phyloP scores from a whole-genome alignment of 2,888 invertebrate genomes.

The Penaeus monodon region DNA sequence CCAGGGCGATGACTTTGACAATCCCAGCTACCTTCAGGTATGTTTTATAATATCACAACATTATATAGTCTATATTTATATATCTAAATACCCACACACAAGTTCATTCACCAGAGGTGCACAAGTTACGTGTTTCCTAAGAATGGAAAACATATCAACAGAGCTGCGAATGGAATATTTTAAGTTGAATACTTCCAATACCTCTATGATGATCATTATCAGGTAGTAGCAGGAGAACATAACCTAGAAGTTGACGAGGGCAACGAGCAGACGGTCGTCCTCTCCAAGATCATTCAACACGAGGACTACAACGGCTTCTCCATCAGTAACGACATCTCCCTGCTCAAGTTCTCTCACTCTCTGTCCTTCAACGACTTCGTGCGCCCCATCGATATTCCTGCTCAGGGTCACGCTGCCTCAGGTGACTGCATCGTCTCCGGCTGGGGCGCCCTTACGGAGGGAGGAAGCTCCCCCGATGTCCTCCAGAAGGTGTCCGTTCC shows the following conservation, averaged over 20 bases:
- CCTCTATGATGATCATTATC: background rate
- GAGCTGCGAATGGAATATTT: background rate
- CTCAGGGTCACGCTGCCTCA: conserved; percentile 43
- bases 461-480: conserved; percentile 28
- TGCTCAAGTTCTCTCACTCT: conserved; percentile 35
- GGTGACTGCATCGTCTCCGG: conserved; percentile 65
- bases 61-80: background rate
- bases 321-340: conserved; percentile 54
- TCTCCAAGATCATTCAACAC: conserved; percentile 49
- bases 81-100: background rate
- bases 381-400: conserved; percentile 32
- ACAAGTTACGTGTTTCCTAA: too few relatives aligned
- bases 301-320: conserved; percentile 38
- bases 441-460: conserved; percentile 62
- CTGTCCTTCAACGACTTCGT: conserved; percentile 53
- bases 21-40: conserved; percentile 39
- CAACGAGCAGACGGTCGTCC: conserved; percentile 31
- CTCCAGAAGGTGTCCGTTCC: conserved; percentile 65
- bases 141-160: too few relatives aligned
- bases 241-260: conserved; percentile 31
- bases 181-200: background rate
- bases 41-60: background rate
- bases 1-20: conserved; percentile 33
- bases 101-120: too few relatives aligned
- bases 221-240: conserved; percentile 60